Evolutionary conservation across 2,888 invertebrate genomes (phyloP).

Genomic region (Leptura quadrifasciata): DNA sequence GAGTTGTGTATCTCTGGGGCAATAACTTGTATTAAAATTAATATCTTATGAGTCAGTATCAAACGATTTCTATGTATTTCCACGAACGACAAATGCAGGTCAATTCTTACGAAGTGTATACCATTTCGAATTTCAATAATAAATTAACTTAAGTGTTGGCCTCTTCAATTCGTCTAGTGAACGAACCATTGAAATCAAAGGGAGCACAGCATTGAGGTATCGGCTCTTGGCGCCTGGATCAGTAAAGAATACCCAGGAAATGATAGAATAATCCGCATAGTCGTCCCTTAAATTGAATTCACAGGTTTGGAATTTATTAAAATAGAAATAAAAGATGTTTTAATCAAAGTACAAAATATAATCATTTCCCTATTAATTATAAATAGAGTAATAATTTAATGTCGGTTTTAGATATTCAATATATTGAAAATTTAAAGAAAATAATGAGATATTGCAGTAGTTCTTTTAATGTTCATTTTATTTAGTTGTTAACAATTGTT

Average conservation of each 20-base stretch:
- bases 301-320: neutral
- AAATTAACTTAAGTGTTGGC: constrained; percentile 45
- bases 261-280: constrained; percentile 16
- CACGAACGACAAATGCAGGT: constrained; percentile 36
- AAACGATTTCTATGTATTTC: constrained; percentile 18
- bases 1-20: neutral
- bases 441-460: no score
- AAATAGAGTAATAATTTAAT: no score
- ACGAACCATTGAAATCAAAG: constrained; percentile 63
- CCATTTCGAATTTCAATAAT: constrained; percentile 39
- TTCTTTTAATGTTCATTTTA: no score
- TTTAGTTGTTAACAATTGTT: no score
- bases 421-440: no score
- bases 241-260: constrained; percentile 38
- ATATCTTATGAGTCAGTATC: constrained; percentile 22
- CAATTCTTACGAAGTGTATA: constrained; percentile 28
- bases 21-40: neutral
- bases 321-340: neutral
- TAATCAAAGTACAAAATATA: no score
- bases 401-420: no score
- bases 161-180: constrained; percentile 47
- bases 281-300: neutral
- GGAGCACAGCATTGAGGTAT: constrained; percentile 57
- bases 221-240: constrained; percentile 57
- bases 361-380: no score